Percentiles rank a stretch among this genome's conserved stretches.
These are phyloP conservation scores for Zingel zingel DNA, from an alignment of 2,113 vertebrate species.

Conservation along the genomic window DNA sequence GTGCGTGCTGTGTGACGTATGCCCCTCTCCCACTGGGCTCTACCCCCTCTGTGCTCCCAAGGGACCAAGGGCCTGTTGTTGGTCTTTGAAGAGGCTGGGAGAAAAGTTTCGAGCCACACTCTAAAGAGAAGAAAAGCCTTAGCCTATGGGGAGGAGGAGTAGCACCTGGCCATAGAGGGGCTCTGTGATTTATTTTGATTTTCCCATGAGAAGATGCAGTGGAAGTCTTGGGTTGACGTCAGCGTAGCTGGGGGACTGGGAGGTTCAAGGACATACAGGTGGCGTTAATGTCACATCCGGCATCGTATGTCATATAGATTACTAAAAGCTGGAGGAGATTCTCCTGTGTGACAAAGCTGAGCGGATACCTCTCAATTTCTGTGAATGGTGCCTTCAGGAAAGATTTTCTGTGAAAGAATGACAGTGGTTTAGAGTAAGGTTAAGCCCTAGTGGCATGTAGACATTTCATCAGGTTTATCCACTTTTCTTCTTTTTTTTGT, in stretches of 20 bases:
- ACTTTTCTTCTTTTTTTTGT: neutral
- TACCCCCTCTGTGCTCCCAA: conserved; percentile 75
- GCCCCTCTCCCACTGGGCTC: conserved; percentile 74
- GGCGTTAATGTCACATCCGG: conserved; percentile 69
- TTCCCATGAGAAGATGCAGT: conserved; percentile 77
- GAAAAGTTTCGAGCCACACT: conserved; percentile 83
- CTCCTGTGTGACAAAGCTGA: conserved; percentile 56
- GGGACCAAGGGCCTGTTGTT: conserved; percentile 80
- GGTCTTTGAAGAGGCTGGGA: conserved; percentile 83
- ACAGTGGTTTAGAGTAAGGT: conserved; percentile 17
- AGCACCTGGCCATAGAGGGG: conserved; percentile 82
- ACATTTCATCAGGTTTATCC: conserved; percentile 29
- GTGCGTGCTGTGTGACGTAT: conserved; percentile 77
- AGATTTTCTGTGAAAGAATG: conserved; percentile 45
- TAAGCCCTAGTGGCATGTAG: conserved; percentile 32
- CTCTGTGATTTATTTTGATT: conserved; percentile 62
- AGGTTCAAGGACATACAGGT: conserved; percentile 59
- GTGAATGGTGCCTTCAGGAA: conserved; percentile 48
- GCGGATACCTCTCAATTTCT: conserved; percentile 37
- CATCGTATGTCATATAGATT: conserved; percentile 60
- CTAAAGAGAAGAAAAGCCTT: conserved; percentile 82
- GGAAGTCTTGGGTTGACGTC: conserved; percentile 62
- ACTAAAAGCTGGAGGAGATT: conserved; percentile 52
- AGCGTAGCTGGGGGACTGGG: conserved; percentile 64
- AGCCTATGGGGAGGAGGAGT: conserved; percentile 79